Conservation (phyloP, 1,140 invertebrate genomes). For the Drosophila kanapiae region DNA sequence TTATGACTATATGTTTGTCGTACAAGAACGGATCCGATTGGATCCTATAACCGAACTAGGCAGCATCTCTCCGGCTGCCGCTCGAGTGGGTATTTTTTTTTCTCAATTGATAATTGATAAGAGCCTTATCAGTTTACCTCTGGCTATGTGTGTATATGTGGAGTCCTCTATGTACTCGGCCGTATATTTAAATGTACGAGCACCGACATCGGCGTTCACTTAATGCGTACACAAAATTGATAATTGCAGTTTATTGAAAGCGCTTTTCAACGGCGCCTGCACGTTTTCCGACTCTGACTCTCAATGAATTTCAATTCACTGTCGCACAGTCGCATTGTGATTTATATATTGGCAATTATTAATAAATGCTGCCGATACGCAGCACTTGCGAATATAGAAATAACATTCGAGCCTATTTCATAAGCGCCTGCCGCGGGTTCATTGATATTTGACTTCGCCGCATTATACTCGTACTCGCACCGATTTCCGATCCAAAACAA, state of each 20-base stretch:
- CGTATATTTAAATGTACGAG: conserved; percentile 6
- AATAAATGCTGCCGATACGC: conserved; percentile 45
- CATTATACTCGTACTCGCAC: conserved; percentile 2
- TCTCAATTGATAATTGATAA: conserved; percentile 64
- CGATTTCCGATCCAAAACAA: conserved; percentile 43
- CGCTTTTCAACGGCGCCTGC: conserved; percentile 38
- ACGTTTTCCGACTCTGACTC: conserved; percentile 54
- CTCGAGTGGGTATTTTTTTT: conserved; percentile 21
- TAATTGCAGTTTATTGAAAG: conserved; percentile 71
- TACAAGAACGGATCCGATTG: conserved; percentile 44
- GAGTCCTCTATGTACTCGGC: conserved; percentile 22
- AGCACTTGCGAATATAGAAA: conserved; percentile 26
- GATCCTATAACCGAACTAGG: conserved; percentile 19
- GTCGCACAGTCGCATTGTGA: conserved; percentile 20
- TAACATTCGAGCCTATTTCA: conserved; percentile 73
- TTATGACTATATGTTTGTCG: background rate
- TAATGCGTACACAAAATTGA: conserved; percentile 68
- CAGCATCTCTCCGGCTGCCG: conserved; percentile 3
- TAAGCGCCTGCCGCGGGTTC: conserved; percentile 70
- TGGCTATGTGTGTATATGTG: conserved; percentile 4
- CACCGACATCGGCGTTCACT: conserved; percentile 51
- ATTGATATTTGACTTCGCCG: conserved; percentile 74
- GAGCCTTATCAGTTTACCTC: conserved; percentile 54
- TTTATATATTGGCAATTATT: conserved; percentile 33
- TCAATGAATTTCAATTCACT: conserved; percentile 72